phyloP scores from a whole-genome alignment of 2,888 invertebrate genomes.

The Chrysolina americana region DNA sequence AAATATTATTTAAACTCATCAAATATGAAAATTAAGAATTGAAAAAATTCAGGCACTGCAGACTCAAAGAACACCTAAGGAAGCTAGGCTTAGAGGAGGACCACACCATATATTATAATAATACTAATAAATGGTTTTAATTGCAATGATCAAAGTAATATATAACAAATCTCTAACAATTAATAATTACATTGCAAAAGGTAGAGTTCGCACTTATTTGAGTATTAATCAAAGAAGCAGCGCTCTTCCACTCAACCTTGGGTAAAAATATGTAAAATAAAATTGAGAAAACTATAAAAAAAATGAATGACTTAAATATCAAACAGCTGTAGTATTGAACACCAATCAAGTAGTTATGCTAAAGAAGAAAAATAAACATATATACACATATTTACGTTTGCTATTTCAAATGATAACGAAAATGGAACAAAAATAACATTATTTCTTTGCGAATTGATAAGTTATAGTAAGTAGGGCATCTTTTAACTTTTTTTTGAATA shows the following conservation, averaged over 20 bases:
- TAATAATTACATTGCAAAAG: conserved; percentile 2
- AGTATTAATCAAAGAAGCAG: background rate
- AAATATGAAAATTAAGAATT: no score
- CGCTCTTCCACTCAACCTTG: conserved; percentile 8
- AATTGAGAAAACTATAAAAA: no score
- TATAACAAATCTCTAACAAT: background rate
- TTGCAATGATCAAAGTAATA: background rate
- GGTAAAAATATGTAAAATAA: background rate
- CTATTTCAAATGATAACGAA: no score
- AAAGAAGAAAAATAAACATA: background rate
- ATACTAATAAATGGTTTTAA: background rate
- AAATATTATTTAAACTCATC: no score
- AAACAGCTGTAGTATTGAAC: no score
- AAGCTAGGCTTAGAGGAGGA: no score
- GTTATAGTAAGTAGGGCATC: conserved; percentile 1
- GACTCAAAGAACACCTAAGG: no score
- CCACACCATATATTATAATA: no score
- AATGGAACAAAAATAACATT: no score
- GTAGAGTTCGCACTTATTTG: no score
- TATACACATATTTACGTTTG: background rate
- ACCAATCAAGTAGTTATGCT: background rate
- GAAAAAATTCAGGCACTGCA: no score
- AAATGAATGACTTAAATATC: no score
- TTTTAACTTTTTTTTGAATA: background rate
- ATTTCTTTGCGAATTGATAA: background rate